Conservation (phyloP, 30 jellyfish, hydroid and myxozoan genomes). For the Sanderia malayensis region DNA sequence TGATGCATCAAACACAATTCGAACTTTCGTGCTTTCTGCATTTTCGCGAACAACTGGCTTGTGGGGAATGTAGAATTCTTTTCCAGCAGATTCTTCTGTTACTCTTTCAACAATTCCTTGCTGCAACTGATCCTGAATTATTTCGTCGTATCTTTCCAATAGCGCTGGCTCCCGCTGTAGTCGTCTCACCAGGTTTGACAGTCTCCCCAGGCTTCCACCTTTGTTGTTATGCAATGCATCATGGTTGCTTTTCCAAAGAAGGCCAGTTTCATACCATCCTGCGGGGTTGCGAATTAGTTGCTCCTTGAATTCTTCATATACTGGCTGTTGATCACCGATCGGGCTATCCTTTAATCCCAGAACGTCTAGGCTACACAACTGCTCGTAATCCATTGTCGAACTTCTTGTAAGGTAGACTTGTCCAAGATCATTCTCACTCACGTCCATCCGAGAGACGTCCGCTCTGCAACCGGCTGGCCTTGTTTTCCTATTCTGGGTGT, state of each 20-base stretch:
- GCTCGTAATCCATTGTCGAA: neutral
- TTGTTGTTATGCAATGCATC: neutral
- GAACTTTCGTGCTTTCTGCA: neutral
- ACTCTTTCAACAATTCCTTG: neutral
- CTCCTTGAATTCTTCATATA: neutral
- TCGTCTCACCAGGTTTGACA: neutral
- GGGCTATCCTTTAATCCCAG: neutral
- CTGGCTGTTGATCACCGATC: neutral
- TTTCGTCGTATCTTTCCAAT: neutral
- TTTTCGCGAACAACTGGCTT: neutral
- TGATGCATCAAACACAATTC: too few species aligned
- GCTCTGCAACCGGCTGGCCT: neutral
- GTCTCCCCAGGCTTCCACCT: neutral
- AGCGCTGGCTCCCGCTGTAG: neutral
- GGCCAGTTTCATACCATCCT: slow-evolving; percentile 2
- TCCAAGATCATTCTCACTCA: neutral
- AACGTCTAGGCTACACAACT: neutral
- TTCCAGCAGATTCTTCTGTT: neutral
- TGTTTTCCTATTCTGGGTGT: neutral
- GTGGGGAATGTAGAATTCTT: neutral
- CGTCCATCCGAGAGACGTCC: neutral
- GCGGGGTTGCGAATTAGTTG: neutral
- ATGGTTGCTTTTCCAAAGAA: neutral
- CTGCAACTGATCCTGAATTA: neutral
- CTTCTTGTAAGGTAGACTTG: neutral